Percentiles rank a stretch among this genome's conserved stretches.
phyloP scores from a whole-genome alignment of 37 sponge, comb jelly and placozoan species.

The Chondrilla cf. caribensis region DNA sequence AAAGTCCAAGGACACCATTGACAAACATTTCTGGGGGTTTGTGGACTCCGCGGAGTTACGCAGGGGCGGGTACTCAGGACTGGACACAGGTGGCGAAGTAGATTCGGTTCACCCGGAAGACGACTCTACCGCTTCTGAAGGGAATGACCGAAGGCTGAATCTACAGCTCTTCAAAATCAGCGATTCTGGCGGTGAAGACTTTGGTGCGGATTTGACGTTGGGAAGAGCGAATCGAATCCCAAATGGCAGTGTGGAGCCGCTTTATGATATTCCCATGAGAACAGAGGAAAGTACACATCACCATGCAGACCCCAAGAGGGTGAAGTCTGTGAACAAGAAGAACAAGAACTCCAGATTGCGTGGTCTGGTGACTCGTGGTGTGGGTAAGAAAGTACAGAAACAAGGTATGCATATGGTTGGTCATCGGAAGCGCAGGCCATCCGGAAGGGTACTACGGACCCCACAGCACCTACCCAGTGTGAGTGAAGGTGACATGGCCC shows the following conservation, averaged over 20 bases:
- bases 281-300: background rate
- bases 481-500: conserved; percentile 76
- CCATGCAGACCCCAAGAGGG: background rate
- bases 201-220: background rate
- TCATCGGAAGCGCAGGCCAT: conserved; percentile 46
- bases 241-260: background rate
- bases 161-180: background rate
- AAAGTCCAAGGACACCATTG: background rate
- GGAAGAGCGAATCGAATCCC: background rate
- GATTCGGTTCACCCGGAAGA: conserved; percentile 23
- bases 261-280: background rate
- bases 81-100: background rate
- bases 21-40: conserved; percentile 18
- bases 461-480: conserved; percentile 32
- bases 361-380: conserved; percentile 5
- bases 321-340: background rate
- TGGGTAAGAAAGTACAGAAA: background rate
- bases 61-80: too few relatives aligned
- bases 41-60: background rate
- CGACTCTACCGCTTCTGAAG: conserved; percentile 10
- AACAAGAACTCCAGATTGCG: background rate
- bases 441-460: conserved; percentile 26
- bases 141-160: background rate
- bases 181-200: conserved; percentile 8
- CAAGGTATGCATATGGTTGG: background rate